These are phyloP conservation scores for Pseudoatta argentina DNA, from an alignment of 1,140 invertebrate genomes.

Conservation along the genomic window DNA sequence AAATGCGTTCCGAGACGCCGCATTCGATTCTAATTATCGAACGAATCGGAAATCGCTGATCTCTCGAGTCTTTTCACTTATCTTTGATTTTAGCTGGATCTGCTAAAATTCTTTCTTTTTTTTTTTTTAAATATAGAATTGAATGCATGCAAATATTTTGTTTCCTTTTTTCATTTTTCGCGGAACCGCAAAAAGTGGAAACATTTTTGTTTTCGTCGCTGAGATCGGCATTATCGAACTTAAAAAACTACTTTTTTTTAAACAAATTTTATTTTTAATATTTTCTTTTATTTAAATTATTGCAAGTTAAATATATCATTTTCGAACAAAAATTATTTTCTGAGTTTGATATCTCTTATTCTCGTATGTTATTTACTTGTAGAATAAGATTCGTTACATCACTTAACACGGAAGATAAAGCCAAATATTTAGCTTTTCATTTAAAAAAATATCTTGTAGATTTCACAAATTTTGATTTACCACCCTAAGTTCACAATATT, in stretches of 20 bases:
- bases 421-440: background rate
- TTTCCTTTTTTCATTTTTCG: constrained; percentile 34
- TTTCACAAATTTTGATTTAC: constrained; percentile 3
- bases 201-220: background rate
- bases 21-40: constrained; percentile 4
- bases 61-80: background rate
- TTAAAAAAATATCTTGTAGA: background rate
- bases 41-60: constrained; percentile 12
- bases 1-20: background rate
- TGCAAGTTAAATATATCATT: background rate
- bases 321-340: constrained; percentile 16
- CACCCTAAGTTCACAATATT: background rate
- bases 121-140: background rate
- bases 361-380: background rate
- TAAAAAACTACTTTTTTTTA: constrained; percentile 5
- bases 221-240: constrained; percentile 8
- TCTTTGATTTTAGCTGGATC: constrained; percentile 29
- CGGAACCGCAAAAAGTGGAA: background rate
- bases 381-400: background rate
- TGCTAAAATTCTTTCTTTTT: constrained; percentile 15
- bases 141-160: constrained; percentile 29
- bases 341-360: constrained; percentile 6
- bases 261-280: background rate
- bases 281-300: constrained; percentile 45
- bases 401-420: background rate